Evolutionary conservation across 2,113 vertebrate genomes (phyloP).

Genomic region (Dromaius novaehollandiae): DNA sequence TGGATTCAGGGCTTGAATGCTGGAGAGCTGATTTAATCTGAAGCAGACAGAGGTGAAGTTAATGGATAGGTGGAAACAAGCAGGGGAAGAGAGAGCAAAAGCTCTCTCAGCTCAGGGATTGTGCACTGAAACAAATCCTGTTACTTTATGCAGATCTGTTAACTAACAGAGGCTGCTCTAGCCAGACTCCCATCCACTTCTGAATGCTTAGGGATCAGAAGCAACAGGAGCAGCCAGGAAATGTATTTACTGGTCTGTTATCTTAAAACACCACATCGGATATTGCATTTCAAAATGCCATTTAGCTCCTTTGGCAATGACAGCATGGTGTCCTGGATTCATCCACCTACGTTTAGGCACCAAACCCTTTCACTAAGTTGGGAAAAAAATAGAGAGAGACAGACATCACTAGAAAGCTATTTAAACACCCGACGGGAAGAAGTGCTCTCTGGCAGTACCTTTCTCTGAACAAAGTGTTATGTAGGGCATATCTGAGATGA

Average conservation of each 20-base stretch:
- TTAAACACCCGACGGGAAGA: background rate
- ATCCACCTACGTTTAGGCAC: background rate
- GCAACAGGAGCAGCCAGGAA: background rate
- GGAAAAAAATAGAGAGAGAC: background rate
- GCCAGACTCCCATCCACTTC: background rate
- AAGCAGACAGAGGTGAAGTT: background rate
- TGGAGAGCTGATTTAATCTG: background rate
- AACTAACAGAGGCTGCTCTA: background rate
- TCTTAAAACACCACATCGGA: background rate
- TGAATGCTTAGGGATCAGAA: background rate
- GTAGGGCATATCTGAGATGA: background rate
- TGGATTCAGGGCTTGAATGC: background rate
- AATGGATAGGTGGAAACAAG: background rate
- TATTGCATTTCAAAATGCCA: background rate
- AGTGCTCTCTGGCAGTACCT: background rate
- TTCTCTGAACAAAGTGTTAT: background rate
- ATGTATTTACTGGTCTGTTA: background rate
- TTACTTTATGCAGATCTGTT: background rate
- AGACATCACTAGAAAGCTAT: background rate
- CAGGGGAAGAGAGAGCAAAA: background rate
- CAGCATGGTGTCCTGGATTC: background rate
- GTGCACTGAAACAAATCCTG: background rate
- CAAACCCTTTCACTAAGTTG: background rate
- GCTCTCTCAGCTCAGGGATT: background rate
- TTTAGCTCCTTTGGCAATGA: background rate